Evolutionary conservation across 2,888 invertebrate species (phyloP).

Genomic region (Epirrhoe alternata): DNA sequence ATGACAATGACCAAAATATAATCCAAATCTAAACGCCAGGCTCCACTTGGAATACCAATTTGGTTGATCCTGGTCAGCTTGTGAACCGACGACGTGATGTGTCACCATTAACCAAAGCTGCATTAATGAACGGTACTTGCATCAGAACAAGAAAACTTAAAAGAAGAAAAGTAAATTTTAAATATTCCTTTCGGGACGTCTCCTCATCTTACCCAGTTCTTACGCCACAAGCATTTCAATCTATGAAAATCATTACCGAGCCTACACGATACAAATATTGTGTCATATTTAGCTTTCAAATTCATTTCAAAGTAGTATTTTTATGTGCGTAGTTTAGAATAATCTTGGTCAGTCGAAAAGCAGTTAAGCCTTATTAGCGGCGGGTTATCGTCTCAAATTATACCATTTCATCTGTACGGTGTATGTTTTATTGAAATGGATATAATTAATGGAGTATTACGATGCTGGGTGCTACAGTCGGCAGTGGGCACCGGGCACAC

Average conservation of each 20-base stretch:
- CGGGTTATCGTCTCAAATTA: slow-evolving; percentile 75
- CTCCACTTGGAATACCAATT: slow-evolving; percentile 80
- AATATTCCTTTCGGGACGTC: slow-evolving; percentile 60
- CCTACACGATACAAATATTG: slow-evolving; percentile 14
- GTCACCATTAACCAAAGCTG: slow-evolving; percentile 79
- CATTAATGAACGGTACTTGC: slow-evolving; percentile 77
- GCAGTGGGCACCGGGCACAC: slow-evolving; percentile 58
- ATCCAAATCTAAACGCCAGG: slow-evolving; percentile 83
- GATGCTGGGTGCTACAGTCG: slow-evolving; percentile 78
- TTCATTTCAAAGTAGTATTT: slow-evolving; percentile 67
- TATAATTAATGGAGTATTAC: slow-evolving; percentile 84
- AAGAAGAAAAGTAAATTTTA: slow-evolving; percentile 42
- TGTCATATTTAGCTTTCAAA: slow-evolving; percentile 62
- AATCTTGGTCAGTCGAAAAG: slow-evolving; percentile 64
- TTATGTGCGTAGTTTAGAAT: slow-evolving; percentile 64
- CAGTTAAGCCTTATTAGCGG: slow-evolving; percentile 77
- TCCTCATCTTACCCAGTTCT: slow-evolving; percentile 20
- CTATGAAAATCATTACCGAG: slow-evolving; percentile 50
- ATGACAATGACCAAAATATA: slow-evolving; percentile 81
- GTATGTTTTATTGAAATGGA: slow-evolving; percentile 82
- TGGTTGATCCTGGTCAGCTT: slow-evolving; percentile 70
- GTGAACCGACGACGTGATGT: slow-evolving; percentile 83
- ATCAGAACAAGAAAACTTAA: slow-evolving; percentile 38
- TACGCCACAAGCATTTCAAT: slow-evolving; percentile 37
- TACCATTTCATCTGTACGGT: slow-evolving; percentile 78